A percentile compares a stretch with the other conserved stretches of the same genome.
phyloP scores from a whole-genome alignment of 1,140 invertebrate genomes.

The Lordiphosa mommai region DNA sequence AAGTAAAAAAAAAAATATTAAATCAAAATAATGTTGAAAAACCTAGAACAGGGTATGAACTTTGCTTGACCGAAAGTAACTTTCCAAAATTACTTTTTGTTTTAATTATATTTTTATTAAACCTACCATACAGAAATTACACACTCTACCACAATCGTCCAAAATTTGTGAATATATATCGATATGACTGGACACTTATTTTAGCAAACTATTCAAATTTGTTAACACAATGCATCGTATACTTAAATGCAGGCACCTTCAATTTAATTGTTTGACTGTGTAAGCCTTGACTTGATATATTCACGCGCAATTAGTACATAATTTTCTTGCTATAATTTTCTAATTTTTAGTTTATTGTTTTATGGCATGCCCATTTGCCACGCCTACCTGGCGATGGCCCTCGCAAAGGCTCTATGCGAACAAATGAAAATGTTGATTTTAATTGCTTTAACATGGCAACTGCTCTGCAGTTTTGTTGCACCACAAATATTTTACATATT shows the following conservation, averaged over 20 bases:
- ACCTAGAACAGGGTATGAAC: too few species aligned
- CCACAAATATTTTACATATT: constrained; percentile 24
- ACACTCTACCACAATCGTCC: too few species aligned
- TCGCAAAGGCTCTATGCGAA: not conserved
- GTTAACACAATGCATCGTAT: not conserved
- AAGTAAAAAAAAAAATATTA: too few species aligned
- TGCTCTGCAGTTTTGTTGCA: constrained; percentile 19
- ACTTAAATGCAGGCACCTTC: constrained; percentile 14
- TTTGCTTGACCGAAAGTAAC: too few species aligned
- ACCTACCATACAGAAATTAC: too few species aligned
- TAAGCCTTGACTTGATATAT: constrained; percentile 29
- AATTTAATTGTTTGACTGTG: constrained; percentile 21
- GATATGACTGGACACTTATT: too few species aligned
- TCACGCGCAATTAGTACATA: constrained; percentile 45
- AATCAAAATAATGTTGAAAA: too few species aligned
- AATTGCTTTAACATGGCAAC: constrained; percentile 61
- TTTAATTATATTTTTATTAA: too few species aligned
- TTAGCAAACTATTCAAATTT: too few species aligned
- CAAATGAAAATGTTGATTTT: constrained; percentile 29
- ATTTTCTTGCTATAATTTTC: constrained; percentile 29
- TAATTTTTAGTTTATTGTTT: constrained; percentile 56
- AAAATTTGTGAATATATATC: too few species aligned
- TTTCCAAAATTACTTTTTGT: too few species aligned
- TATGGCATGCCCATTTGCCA: constrained; percentile 53
- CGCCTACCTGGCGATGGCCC: constrained; percentile 24